These are phyloP conservation scores for Marmota flaviventris DNA, from an alignment of 2,113 vertebrate species.

Conservation along the genomic window DNA sequence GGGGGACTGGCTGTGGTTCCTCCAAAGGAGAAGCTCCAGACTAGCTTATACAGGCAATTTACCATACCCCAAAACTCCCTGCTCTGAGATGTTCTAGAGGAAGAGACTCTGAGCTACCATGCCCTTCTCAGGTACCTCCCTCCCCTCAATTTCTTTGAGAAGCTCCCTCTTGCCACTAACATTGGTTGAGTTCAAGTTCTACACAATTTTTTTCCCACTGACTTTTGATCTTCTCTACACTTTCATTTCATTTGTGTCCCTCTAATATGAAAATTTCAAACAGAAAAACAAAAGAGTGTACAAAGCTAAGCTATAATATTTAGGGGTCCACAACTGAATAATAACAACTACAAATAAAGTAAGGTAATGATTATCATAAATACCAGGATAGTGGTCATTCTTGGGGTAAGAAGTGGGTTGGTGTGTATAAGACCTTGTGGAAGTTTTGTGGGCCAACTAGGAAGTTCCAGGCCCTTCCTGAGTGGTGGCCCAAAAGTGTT, in stretches of 20 bases:
- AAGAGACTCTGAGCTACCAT: too few species aligned
- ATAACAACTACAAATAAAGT: slow-evolving; percentile 36
- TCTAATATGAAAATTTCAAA: background rate
- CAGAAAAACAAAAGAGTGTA: background rate
- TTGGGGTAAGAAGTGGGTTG: background rate
- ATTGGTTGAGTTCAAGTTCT: background rate
- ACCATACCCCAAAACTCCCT: background rate
- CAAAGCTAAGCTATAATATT: background rate
- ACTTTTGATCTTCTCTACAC: background rate
- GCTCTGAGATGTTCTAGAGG: background rate
- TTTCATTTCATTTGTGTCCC: background rate
- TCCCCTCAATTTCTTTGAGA: background rate
- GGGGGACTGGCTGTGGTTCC: background rate
- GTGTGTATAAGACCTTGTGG: background rate
- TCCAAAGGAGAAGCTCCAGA: background rate
- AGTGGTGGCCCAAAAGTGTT: background rate
- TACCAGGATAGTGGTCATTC: background rate
- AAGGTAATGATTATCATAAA: background rate
- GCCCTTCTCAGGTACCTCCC: background rate
- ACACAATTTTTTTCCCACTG: background rate
- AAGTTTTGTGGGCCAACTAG: background rate
- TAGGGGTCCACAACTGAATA: background rate
- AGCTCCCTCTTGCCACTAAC: background rate
- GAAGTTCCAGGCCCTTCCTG: slow-evolving; percentile 7
- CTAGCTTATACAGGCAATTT: background rate